Percentiles rank a stretch among this genome's conserved stretches.
These are phyloP conservation scores for Cyprinodon diabolis DNA, from an alignment of 2,797 vertebrate species.

Conservation along the genomic window DNA sequence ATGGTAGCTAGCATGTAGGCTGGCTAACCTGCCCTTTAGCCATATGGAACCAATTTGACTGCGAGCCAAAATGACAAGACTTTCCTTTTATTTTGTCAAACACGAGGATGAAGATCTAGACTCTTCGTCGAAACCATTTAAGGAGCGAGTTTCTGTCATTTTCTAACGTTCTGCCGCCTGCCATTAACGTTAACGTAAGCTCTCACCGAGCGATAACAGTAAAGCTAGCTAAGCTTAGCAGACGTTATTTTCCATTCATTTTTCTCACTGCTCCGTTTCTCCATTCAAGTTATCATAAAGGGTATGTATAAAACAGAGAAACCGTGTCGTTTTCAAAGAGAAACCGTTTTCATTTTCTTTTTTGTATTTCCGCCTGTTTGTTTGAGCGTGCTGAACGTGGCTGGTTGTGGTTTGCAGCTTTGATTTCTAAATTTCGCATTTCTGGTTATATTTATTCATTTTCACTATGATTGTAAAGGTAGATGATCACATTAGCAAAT, in stretches of 20 bases:
- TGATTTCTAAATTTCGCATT: not conserved
- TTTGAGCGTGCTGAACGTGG: not conserved
- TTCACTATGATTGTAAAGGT: not conserved
- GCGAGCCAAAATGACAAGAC: not conserved
- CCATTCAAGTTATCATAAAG: no score
- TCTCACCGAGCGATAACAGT: constrained; percentile 5
- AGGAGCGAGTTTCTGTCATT: not conserved
- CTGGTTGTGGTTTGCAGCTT: constrained; percentile 12
- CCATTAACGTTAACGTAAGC: constrained; percentile 33
- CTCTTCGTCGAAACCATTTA: not conserved
- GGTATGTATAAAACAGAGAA: not conserved
- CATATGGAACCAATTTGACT: constrained; percentile 3
- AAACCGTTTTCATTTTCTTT: constrained; percentile 11
- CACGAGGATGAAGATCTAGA: not conserved
- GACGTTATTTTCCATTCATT: constrained; percentile 58
- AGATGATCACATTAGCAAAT: not conserved
- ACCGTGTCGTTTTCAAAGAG: no score
- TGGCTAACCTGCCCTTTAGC: constrained; percentile 39
- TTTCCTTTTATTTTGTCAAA: not conserved
- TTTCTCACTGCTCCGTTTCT: not conserved
- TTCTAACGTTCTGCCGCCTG: constrained; percentile 13
- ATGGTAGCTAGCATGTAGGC: constrained; percentile 57
- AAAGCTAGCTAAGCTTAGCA: constrained; percentile 53
- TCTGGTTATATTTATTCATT: not conserved
- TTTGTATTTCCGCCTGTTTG: constrained; percentile 21